Evolutionary conservation across 2,888 invertebrate species (phyloP).

Genomic region (Drosophila setosimentum): DNA sequence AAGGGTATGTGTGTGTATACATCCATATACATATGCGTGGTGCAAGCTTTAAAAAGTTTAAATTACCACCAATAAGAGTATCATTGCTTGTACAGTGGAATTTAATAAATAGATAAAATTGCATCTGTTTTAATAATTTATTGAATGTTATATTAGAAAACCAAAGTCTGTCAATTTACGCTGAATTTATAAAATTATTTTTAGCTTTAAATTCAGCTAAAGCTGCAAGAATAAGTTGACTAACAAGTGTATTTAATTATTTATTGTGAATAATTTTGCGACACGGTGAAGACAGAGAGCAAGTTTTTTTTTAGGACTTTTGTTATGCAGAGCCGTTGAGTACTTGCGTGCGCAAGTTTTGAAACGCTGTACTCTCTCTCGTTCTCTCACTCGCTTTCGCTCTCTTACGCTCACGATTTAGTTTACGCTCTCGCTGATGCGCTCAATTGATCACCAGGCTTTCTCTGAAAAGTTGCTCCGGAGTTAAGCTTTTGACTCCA

Average conservation of each 20-base stretch:
- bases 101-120: neutral
- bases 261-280: neutral
- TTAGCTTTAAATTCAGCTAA: neutral
- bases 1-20: conserved; percentile 2
- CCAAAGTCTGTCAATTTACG: neutral
- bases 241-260: neutral
- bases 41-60: conserved; percentile 50
- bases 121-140: neutral
- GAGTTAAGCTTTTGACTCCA: conserved; percentile 22
- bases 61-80: conserved; percentile 43
- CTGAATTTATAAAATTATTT: neutral
- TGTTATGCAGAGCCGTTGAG: conserved; percentile 2
- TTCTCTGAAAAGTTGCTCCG: conserved; percentile 26
- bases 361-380: conserved; percentile 1
- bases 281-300: conserved; percentile 38
- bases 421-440: conserved; percentile 5
- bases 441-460: conserved; percentile 30
- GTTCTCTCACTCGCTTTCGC: conserved; percentile 2
- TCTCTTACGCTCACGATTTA: conserved; percentile 4
- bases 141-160: neutral
- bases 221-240: neutral
- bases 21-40: conserved; percentile 10
- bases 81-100: conserved; percentile 8
- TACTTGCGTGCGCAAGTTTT: conserved; percentile 25
- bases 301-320: conserved; percentile 21